phyloP scores from a whole-genome alignment of 2,797 vertebrate genomes.

The Spheniscus humboldti region DNA sequence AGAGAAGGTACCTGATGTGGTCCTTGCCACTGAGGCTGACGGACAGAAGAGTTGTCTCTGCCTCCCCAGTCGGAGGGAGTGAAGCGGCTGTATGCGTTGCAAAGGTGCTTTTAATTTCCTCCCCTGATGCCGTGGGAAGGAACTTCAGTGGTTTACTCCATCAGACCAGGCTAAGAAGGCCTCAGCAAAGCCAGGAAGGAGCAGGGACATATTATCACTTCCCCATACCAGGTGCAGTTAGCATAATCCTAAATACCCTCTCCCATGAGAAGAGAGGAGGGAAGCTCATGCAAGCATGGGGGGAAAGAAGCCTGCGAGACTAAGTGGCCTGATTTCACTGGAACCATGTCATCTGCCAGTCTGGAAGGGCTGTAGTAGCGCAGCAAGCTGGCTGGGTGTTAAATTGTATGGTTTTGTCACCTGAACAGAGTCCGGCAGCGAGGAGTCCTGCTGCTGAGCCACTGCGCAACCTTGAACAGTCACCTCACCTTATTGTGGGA shows the following conservation, averaged over 20 bases:
- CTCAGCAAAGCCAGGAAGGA: neutral
- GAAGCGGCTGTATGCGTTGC: neutral
- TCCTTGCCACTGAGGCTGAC: neutral
- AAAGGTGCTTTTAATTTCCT: neutral
- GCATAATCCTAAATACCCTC: neutral
- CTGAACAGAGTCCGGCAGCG: neutral
- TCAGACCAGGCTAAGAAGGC: neutral
- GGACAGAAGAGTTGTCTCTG: neutral
- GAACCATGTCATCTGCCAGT: neutral
- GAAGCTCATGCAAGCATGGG: neutral
- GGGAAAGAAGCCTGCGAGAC: neutral
- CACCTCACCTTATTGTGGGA: neutral
- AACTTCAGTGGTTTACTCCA: neutral
- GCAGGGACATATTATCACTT: neutral
- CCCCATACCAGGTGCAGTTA: neutral
- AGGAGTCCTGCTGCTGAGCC: neutral
- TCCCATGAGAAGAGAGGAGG: neutral
- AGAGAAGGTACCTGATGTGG: neutral
- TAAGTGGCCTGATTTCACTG: neutral
- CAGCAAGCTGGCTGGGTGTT: neutral
- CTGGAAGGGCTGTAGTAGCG: neutral
- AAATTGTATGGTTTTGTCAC: neutral
- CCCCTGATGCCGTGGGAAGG: neutral
- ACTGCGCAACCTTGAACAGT: neutral
- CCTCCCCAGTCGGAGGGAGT: neutral